Percentiles rank a stretch among this genome's conserved stretches.
Conservation (phyloP, 2,888 invertebrate species). For the Dasysyrphus albostriatus region DNA sequence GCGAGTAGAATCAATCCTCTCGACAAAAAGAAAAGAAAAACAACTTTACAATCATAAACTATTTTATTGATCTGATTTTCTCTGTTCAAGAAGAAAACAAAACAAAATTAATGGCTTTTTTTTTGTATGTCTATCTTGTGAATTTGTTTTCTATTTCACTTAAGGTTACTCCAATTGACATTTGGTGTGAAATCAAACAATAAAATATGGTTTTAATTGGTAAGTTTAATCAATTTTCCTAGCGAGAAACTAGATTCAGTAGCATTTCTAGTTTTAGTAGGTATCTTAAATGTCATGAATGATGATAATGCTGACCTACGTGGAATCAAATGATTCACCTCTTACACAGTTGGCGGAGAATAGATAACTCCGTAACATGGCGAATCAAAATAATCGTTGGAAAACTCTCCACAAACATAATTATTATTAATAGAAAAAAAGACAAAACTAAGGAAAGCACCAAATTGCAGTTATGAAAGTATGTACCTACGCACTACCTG, state of each 20-base stretch:
- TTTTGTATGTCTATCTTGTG: constrained; percentile 10
- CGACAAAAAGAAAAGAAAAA: constrained; percentile 41
- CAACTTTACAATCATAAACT: constrained; percentile 19
- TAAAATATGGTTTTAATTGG: constrained; percentile 23
- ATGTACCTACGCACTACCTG: neutral
- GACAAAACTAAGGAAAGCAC: neutral
- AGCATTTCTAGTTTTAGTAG: neutral
- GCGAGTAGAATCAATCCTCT: constrained; percentile 46
- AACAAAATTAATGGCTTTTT: constrained; percentile 28
- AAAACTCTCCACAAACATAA: constrained; percentile 9
- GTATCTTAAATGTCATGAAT: neutral
- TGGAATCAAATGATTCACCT: constrained; percentile 48
- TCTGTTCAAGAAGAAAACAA: constrained; percentile 24
- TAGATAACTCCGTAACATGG: constrained; percentile 16
- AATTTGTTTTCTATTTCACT: constrained; percentile 2
- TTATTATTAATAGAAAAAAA: neutral
- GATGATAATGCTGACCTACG: constrained; percentile 4
- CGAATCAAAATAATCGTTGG: constrained; percentile 31
- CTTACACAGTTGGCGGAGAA: constrained; percentile 15
- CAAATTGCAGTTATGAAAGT: constrained; percentile 9
- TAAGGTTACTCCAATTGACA: constrained; percentile 44
- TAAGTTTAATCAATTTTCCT: constrained; percentile 21
- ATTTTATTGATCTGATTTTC: constrained; percentile 61
- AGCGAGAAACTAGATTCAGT: neutral
- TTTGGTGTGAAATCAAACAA: constrained; percentile 34